Evolutionary conservation across 2,888 invertebrate genomes (phyloP).

Genomic region (Dermolepida albohirtum): DNA sequence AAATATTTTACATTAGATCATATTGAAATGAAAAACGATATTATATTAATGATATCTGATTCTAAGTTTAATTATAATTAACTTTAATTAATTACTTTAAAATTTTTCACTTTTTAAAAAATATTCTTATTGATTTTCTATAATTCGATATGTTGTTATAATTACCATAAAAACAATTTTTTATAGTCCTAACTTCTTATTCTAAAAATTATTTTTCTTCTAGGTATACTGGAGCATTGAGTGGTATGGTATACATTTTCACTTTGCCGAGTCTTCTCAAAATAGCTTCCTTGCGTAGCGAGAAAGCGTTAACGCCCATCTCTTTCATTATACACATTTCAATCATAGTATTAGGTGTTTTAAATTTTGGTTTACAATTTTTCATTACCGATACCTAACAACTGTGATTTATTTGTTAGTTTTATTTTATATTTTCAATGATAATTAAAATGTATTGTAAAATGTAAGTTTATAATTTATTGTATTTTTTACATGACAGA

Average conservation of each 20-base stretch:
- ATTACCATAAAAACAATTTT: no score
- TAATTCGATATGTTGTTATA: no score
- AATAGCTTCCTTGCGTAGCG: slow-evolving; percentile 74
- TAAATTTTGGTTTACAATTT: slow-evolving; percentile 86
- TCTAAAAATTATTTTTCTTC: slow-evolving; percentile 50
- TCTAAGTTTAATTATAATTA: no score
- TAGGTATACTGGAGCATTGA: slow-evolving; percentile 89
- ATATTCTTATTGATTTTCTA: no score
- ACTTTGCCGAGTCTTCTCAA: slow-evolving; percentile 85
- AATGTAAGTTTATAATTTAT: slow-evolving; percentile 1
- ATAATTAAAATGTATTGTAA: not conserved
- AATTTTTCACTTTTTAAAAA: no score
- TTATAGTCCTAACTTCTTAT: no score
- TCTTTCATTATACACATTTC: slow-evolving; percentile 71
- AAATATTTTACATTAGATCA: no score
- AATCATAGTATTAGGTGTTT: slow-evolving; percentile 78
- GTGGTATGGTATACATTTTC: slow-evolving; percentile 89
- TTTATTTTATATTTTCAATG: no score
- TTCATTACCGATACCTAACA: slow-evolving; percentile 68
- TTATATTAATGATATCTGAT: no score
- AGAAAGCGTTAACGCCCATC: slow-evolving; percentile 69
- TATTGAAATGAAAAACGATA: no score
- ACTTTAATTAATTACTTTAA: no score
- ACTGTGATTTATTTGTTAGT: slow-evolving; percentile 12
- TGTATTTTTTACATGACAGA: not conserved